phyloP scores from a whole-genome alignment of 2,113 vertebrate species.

The Prochilodus magdalenae region DNA sequence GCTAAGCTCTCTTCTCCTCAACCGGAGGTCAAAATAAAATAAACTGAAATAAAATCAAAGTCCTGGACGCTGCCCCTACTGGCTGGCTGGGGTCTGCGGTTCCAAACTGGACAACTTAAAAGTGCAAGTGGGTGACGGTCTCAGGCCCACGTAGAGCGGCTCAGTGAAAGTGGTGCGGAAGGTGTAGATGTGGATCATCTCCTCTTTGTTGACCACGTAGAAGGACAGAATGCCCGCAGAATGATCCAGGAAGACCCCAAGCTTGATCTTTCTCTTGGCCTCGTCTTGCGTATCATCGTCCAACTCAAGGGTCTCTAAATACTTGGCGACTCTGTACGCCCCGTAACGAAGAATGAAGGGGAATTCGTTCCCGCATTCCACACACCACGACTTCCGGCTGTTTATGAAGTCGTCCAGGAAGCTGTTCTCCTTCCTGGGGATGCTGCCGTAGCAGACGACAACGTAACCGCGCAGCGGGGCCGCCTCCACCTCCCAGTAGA shows the following conservation, averaged over 20 bases:
- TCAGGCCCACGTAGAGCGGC: not conserved
- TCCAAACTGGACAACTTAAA: not conserved
- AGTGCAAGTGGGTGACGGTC: not conserved
- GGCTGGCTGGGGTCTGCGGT: not conserved
- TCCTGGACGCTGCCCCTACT: not conserved
- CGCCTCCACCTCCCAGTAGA: constrained; percentile 2
- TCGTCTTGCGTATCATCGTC: not conserved
- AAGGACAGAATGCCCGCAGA: not conserved
- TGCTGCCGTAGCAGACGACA: not conserved
- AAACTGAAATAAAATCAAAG: not conserved
- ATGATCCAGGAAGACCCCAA: not conserved
- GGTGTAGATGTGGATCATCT: not conserved
- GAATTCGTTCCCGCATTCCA: not conserved
- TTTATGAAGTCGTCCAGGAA: not conserved
- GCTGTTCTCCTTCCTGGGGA: not conserved
- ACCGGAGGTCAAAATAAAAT: not conserved
- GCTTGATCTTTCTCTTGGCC: not conserved
- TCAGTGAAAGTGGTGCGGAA: constrained; percentile 3
- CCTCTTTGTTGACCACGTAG: not conserved
- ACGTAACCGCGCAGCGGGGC: not conserved
- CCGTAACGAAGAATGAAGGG: not conserved
- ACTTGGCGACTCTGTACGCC: not conserved
- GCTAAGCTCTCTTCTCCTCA: not conserved
- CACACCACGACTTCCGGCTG: not conserved
- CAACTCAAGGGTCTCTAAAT: not conserved